Conservation (phyloP, 2,797 vertebrate genomes). For the Acanthopagrus latus region DNA sequence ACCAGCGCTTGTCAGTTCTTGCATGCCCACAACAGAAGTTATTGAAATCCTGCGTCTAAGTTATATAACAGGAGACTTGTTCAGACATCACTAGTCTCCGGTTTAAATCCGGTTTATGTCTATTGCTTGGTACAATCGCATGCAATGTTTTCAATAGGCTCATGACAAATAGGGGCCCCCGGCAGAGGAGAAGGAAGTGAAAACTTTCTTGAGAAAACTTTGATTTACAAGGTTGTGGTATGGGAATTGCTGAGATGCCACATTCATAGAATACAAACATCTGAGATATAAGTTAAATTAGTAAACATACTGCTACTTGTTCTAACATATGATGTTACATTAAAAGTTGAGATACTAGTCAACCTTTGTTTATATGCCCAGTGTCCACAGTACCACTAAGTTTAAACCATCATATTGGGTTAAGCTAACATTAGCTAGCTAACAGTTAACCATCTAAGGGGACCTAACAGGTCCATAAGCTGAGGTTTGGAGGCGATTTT, state of each 20-base stretch:
- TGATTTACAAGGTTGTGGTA: not conserved
- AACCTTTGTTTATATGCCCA: too few species aligned
- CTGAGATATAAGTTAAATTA: not conserved
- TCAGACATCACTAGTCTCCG: not conserved
- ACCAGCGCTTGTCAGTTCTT: conserved; percentile 36
- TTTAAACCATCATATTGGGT: too few species aligned
- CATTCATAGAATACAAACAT: not conserved
- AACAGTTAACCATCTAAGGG: too few species aligned
- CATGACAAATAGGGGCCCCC: fast-evolving
- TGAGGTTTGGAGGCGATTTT: too few species aligned
- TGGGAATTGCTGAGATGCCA: not conserved
- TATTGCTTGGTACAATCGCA: not conserved
- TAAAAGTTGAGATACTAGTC: too few species aligned
- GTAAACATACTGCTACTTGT: too few species aligned
- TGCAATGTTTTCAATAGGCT: not conserved
- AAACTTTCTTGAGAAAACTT: not conserved
- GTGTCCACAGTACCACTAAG: too few species aligned
- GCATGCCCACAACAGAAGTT: conserved; percentile 5
- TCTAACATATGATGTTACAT: too few species aligned
- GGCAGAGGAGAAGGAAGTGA: not conserved
- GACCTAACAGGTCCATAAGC: too few species aligned
- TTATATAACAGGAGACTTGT: not conserved
- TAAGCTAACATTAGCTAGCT: too few species aligned
- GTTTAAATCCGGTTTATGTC: conserved; percentile 29
- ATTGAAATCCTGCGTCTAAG: conserved; percentile 21